phyloP scores from a whole-genome alignment of 2,113 vertebrate genomes.

The Macrotis lagotis region DNA sequence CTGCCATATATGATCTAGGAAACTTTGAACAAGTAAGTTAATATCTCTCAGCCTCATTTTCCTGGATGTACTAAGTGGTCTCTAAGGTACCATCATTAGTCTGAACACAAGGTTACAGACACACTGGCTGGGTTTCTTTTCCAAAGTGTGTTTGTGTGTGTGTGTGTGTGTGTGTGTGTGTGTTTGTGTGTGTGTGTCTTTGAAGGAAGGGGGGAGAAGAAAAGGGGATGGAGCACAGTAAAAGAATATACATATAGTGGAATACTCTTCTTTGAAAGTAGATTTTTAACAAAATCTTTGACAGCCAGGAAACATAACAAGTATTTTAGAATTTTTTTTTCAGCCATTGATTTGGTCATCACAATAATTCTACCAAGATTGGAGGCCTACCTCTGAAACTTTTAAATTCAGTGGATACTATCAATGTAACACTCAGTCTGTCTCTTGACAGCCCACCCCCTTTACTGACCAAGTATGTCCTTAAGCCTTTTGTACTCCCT shows the following conservation, averaged over 20 bases:
- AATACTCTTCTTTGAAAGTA: neutral
- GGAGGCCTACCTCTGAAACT: neutral
- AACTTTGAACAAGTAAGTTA: neutral
- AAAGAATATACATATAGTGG: neutral
- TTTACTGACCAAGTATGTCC: neutral
- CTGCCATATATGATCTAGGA: neutral
- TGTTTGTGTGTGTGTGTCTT: no score
- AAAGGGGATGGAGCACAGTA: neutral
- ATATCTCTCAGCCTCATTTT: neutral
- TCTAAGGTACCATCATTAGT: neutral
- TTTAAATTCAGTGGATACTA: neutral
- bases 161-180: neutral
- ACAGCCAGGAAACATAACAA: neutral
- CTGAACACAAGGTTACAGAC: neutral
- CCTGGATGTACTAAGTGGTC: neutral
- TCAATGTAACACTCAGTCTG: neutral
- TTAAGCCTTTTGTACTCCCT: neutral
- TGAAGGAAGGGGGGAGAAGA: accelerated
- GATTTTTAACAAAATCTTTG: no score
- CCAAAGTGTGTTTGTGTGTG: neutral
- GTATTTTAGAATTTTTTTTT: neutral
- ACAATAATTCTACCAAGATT: neutral
- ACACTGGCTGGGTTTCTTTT: neutral
- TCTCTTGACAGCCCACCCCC: neutral
- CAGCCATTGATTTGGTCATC: neutral